phyloP scores from a whole-genome alignment of 2,113 vertebrate genomes.

The Cygnus buccinator region DNA sequence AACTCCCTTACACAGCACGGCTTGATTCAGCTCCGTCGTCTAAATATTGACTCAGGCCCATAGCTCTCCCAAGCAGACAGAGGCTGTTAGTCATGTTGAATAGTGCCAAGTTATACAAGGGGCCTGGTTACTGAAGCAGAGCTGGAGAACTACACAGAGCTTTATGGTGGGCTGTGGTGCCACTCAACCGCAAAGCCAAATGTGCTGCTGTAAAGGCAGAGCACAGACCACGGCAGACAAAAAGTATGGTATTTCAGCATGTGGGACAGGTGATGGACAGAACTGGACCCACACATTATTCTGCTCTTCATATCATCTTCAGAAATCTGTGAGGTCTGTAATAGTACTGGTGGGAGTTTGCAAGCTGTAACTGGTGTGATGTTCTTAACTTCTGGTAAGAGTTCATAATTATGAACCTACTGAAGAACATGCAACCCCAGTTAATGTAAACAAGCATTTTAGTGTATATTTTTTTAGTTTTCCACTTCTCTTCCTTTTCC shows the following conservation, averaged over 20 bases:
- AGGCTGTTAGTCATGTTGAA: conserved; percentile 49
- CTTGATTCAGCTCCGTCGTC: conserved; percentile 35
- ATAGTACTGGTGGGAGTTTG: not conserved
- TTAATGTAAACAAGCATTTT: not conserved
- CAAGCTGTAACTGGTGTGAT: conserved; percentile 6
- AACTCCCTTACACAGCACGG: not conserved
- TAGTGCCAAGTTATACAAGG: conserved; percentile 56
- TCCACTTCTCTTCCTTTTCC: not conserved
- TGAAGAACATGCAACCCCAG: not conserved
- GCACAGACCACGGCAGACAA: not conserved
- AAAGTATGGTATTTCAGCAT: not conserved
- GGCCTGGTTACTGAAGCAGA: not conserved
- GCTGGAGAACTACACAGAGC: conserved; percentile 15
- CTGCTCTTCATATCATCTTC: not conserved
- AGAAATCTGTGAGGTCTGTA: not conserved
- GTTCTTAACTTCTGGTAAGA: not conserved
- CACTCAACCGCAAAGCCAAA: not conserved
- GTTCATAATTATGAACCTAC: not conserved
- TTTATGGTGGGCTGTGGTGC: not conserved
- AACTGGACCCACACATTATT: not conserved
- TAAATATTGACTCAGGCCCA: conserved; percentile 65
- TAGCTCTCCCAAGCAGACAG: conserved; percentile 51
- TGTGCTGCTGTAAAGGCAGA: not conserved
- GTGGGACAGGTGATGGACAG: not conserved
- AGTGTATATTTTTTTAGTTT: not conserved